phyloP scores from a whole-genome alignment of 1,140 invertebrate genomes.

The Goniozus legneri region DNA sequence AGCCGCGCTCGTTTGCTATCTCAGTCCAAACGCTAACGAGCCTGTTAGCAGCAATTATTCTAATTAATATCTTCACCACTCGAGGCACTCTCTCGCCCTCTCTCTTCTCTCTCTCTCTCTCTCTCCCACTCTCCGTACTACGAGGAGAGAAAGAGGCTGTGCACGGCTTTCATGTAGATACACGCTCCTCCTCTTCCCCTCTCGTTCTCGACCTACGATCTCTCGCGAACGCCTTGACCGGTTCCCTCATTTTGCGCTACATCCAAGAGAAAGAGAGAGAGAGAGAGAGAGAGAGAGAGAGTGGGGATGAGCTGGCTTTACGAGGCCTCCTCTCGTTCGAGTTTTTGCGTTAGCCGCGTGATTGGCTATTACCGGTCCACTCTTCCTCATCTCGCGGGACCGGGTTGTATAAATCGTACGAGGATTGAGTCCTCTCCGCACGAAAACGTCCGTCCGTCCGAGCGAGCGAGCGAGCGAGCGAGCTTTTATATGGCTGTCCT shows the following conservation, averaged over 20 bases:
- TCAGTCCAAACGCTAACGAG: conserved; percentile 51
- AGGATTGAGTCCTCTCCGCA: conserved; percentile 46
- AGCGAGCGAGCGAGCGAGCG: no score
- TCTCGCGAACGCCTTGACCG: no score
- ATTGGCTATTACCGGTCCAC: conserved; percentile 53
- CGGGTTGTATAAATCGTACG: no score
- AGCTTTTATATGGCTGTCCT: no score
- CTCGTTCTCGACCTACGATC: no score
- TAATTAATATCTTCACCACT: conserved; percentile 53
- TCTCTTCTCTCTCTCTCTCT: no score
- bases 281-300: conserved; percentile 5
- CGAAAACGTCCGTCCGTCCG: background rate
- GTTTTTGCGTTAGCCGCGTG: conserved; percentile 46
- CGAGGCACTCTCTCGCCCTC: conserved; percentile 3
- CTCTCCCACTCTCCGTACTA: no score
- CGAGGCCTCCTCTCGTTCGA: conserved; percentile 35
- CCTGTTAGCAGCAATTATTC: conserved; percentile 55
- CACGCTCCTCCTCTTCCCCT: no score
- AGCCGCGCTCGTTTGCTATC: conserved; percentile 44
- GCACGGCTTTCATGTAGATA: no score
- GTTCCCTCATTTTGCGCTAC: background rate
- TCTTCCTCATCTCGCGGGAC: conserved; percentile 37
- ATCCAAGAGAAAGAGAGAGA: background rate
- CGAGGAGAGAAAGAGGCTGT: no score
- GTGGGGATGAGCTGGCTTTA: conserved; percentile 35